phyloP scores from a whole-genome alignment of 2,113 vertebrate genomes.

The Lagopus leucura region DNA sequence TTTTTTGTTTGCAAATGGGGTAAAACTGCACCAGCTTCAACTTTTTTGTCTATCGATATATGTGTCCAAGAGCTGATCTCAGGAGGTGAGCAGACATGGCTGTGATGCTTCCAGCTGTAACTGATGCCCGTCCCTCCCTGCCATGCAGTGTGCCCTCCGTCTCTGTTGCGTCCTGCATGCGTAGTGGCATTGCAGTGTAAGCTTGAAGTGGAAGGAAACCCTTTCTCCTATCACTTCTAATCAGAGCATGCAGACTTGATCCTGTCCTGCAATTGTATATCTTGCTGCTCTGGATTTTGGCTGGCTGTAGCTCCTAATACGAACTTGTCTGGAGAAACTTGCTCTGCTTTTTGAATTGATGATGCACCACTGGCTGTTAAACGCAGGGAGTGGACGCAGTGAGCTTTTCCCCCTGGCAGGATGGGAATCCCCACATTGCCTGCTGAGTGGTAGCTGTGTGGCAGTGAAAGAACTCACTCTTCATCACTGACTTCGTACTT shows the following conservation, averaged over 20 bases:
- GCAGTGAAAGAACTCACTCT: background rate
- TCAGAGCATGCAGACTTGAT: fast-evolving
- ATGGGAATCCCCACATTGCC: fast-evolving
- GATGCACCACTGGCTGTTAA: background rate
- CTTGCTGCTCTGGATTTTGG: background rate
- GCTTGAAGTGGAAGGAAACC: background rate
- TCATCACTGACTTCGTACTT: background rate
- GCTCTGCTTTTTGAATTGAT: fast-evolving
- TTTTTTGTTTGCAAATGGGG: background rate
- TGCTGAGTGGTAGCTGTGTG: background rate
- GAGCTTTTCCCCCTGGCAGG: background rate
- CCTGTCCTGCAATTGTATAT: background rate
- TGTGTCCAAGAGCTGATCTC: background rate
- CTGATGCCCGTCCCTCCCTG: background rate
- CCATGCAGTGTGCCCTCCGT: background rate
- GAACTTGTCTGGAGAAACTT: background rate
- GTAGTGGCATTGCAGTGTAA: background rate
- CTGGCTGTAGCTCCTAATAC: background rate
- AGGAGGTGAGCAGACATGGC: background rate
- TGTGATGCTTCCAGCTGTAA: background rate
- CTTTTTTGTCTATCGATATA: background rate
- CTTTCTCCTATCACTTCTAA: background rate
- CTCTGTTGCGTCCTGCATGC: background rate
- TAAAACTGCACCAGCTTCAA: background rate
- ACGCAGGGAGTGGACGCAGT: background rate